phyloP scores from a whole-genome alignment of 2,113 vertebrate genomes.

The Diphyllodes magnificus region DNA sequence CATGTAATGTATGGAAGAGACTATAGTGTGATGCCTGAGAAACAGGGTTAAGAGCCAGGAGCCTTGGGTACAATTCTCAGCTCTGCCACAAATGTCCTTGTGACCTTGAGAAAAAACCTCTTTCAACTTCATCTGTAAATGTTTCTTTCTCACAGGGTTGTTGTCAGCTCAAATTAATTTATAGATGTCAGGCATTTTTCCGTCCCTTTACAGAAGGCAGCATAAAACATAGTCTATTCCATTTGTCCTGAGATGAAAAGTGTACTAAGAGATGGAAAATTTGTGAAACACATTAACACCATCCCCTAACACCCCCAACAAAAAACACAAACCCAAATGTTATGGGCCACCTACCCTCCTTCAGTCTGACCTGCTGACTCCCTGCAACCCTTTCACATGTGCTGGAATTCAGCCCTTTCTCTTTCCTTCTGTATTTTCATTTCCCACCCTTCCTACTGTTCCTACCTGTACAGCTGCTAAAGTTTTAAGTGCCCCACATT shows the following conservation, averaged over 20 bases:
- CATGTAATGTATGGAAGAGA: neutral
- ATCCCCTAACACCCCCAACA: rapidly evolving
- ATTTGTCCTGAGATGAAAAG: neutral
- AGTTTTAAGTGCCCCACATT: neutral
- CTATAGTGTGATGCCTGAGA: neutral
- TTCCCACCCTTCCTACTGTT: neutral
- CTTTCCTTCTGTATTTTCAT: neutral
- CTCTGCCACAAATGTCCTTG: neutral
- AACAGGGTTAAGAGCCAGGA: neutral
- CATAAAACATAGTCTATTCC: neutral
- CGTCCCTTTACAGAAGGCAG: neutral
- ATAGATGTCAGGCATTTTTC: neutral
- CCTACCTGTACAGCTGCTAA: neutral
- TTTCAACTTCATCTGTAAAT: neutral
- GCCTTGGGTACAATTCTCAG: neutral
- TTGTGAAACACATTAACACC: neutral
- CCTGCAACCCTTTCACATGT: neutral
- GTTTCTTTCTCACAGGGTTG: neutral
- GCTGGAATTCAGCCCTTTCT: neutral
- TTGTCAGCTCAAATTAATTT: neutral
- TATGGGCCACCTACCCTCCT: neutral
- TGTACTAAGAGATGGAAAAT: neutral
- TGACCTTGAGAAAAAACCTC: neutral
- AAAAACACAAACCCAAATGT: rapidly evolving
- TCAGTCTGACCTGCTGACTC: neutral